phyloP scores from a whole-genome alignment of 1,140 invertebrate species.

The Batillaria attramentaria region DNA sequence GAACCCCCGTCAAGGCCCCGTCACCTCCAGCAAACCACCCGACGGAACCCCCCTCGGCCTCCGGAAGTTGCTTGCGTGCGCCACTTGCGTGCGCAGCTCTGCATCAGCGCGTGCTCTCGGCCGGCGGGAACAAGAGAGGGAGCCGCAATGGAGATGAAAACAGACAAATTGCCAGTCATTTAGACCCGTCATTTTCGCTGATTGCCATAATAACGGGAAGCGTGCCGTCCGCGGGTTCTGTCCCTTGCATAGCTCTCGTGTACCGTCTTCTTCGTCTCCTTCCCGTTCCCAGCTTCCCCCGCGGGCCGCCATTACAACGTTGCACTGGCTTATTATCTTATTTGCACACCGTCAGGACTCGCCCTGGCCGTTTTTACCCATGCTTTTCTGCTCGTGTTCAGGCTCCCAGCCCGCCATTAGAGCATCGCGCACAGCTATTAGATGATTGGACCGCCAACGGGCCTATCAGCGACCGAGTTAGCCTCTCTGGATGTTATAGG shows the following conservation, averaged over 20 bases:
- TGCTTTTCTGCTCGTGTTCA: slow-evolving; percentile 25
- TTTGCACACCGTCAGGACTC: slow-evolving; percentile 22
- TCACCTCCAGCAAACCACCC: no score
- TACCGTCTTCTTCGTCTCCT: not conserved
- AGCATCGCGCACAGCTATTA: slow-evolving; percentile 18
- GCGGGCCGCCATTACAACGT: slow-evolving; percentile 22
- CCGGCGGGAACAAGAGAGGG: not conserved
- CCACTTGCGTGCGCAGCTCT: slow-evolving; percentile 24
- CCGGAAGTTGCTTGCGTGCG: slow-evolving; percentile 22
- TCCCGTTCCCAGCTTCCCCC: not conserved
- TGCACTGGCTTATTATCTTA: slow-evolving; percentile 24
- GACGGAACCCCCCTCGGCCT: no score
- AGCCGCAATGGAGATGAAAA: slow-evolving; percentile 24
- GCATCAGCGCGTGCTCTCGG: not conserved
- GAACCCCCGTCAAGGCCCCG: no score
- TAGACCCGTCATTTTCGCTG: slow-evolving; percentile 21
- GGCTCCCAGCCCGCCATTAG: slow-evolving; percentile 9
- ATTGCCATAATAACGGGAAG: slow-evolving; percentile 28
- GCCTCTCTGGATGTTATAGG: no score
- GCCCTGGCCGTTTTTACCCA: not conserved
- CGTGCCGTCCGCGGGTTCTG: not conserved
- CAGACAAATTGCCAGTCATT: slow-evolving; percentile 26
- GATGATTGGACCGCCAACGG: slow-evolving; percentile 5
- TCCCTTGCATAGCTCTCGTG: not conserved
- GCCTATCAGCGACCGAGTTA: not conserved